Evolutionary conservation across 2,888 invertebrate genomes (phyloP).

Genomic region (Caradrina kadenii): DNA sequence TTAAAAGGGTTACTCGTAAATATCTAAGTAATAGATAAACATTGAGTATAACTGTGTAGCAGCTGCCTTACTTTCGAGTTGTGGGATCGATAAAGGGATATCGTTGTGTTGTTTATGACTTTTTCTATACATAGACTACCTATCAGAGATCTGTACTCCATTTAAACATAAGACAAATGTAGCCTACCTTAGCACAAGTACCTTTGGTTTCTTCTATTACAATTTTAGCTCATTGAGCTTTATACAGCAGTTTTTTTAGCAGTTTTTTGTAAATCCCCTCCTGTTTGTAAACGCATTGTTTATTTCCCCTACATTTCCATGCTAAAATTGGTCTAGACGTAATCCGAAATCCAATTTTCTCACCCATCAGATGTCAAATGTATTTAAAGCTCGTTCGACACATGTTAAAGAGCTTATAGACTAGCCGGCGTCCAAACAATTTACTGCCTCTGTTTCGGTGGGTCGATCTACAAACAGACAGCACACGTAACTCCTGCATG

Average conservation of each 20-base stretch:
- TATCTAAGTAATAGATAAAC: conserved; percentile 20
- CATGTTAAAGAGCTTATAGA: conserved; percentile 1
- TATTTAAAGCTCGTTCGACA: not conserved
- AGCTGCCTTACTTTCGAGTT: conserved; percentile 23
- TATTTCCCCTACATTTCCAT: not conserved
- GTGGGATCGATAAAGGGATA: conserved; percentile 22
- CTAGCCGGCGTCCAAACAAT: conserved; percentile 14
- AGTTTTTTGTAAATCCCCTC: not conserved
- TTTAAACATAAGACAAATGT: not conserved
- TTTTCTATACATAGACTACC: conserved; percentile 1
- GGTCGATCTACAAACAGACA: conserved; percentile 9
- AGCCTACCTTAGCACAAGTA: not conserved
- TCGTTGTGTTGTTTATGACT: conserved; percentile 21
- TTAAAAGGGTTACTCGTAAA: conserved; percentile 30
- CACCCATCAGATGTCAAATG: not conserved
- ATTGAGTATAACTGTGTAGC: conserved; percentile 1
- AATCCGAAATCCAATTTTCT: not conserved
- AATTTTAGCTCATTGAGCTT: not conserved
- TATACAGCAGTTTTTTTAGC: not conserved
- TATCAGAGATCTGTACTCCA: not conserved
- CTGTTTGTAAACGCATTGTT: not conserved
- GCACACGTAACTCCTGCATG: conserved; percentile 18
- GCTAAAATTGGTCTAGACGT: not conserved
- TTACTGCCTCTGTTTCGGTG: conserved; percentile 1
- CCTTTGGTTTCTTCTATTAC: no score